Evolutionary conservation across 2,888 invertebrate genomes (phyloP), one percentile per base, ranked within the genome.

Genomic region (Acronicta psi): DNA sequence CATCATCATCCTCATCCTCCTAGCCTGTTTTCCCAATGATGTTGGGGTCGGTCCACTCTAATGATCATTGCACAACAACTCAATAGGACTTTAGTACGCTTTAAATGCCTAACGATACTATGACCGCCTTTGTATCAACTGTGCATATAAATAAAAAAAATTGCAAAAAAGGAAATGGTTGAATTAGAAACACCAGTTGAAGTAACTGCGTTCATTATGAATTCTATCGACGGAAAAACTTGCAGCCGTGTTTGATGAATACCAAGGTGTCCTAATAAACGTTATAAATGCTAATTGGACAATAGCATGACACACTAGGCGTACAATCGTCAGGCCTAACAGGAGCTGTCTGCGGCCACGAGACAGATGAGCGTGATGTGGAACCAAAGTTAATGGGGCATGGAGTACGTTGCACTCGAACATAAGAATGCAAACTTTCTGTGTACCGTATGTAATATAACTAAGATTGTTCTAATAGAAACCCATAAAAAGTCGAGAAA

Each of bases 371-470:
- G 74, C 76, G 75, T 82, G 73, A 80, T 79, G 87, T 88, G 86
- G 84, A 86, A 86, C 86, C 81, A 85, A 84, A 87, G 77, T 91
- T 86, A 92, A 89, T 92, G 89, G 90, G 87, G 92, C 92, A 84
- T 92, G 83, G 81, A 86, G 91, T 78, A 82, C 91, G 69, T 87
- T 92, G 91, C 88, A 87, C 90, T 85, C 85, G 72, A 59, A 68
- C 71, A 61, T 60, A 75, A 77, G 80, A 80, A 82, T 81, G 80
- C 80, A 80, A 70, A 75, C 82, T 83, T 87, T 85, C 85, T 82
- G 80, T 73, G 73, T 61, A 71, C 59, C 31, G 44, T 54, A 34
- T 58, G 62, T 60, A 42, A 69, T 68, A 46, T 57, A 43, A 58
- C 49, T 69, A 59, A 43, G 52, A 52, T 67, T 60, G 69, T 61